Conservation (phyloP, 2,113 vertebrate genomes). For the Catharus fuscescens region DNA sequence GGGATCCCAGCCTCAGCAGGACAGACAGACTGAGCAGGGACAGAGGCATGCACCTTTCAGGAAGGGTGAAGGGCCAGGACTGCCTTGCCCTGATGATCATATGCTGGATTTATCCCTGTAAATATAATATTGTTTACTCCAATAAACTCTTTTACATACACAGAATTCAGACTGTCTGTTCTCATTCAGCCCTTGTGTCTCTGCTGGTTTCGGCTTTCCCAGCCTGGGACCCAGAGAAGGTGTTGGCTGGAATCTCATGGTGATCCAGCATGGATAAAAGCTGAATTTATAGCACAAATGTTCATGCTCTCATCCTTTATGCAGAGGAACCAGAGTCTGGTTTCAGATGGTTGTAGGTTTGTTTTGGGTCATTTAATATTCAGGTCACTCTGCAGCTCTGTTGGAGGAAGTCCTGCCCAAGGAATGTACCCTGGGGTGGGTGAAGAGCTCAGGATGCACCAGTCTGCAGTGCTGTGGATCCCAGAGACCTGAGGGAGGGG, state of each 20-base stretch:
- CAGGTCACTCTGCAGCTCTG: neutral
- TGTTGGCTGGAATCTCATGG: neutral
- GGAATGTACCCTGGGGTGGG: accelerated
- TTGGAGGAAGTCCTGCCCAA: neutral
- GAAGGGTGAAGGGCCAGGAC: neutral
- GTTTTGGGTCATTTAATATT: neutral
- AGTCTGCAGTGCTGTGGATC: neutral
- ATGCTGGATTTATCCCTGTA: neutral
- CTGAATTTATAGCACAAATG: neutral
- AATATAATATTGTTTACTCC: neutral
- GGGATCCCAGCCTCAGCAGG: neutral
- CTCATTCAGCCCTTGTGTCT: neutral
- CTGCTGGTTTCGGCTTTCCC: neutral
- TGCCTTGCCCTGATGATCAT: neutral
- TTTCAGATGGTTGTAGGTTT: neutral
- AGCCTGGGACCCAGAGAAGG: neutral
- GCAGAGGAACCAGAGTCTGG: neutral
- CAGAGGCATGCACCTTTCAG: neutral
- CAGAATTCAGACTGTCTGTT: accelerated
- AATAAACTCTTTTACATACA: slow-evolving; percentile 24
- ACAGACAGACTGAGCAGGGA: neutral
- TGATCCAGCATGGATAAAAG: neutral
- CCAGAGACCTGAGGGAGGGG: neutral
- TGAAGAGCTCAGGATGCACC: neutral
- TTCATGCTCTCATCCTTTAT: neutral